Conservation (phyloP, 2,797 vertebrate genomes). For the Schizopygopsis malacanthus region DNA sequence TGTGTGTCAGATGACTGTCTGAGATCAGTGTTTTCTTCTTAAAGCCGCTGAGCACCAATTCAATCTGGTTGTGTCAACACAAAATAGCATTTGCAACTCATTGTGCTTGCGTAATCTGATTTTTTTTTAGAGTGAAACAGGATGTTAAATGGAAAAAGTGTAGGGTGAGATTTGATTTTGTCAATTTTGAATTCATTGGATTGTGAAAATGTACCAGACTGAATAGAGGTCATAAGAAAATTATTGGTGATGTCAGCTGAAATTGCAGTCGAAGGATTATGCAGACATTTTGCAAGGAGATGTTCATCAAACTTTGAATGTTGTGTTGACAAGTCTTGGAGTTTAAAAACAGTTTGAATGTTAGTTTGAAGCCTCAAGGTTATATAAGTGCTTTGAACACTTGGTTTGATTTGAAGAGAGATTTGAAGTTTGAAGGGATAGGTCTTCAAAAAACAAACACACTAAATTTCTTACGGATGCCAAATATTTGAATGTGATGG, state of each 20-base stretch:
- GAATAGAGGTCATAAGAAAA: background rate
- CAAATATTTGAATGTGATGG: background rate
- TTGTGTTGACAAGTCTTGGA: constrained; percentile 3
- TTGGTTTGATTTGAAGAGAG: background rate
- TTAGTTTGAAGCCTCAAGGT: constrained; percentile 16
- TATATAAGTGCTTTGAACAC: background rate
- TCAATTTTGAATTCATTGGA: background rate
- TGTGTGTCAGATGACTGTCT: constrained; percentile 46
- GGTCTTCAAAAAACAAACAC: background rate
- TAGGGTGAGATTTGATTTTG: background rate
- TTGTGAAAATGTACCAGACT: background rate
- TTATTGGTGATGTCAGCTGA: background rate
- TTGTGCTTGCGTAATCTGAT: constrained; percentile 2
- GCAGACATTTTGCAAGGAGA: constrained; percentile 1
- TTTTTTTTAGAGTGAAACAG: background rate
- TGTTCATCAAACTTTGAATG: background rate
- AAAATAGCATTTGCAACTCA: constrained; percentile 19
- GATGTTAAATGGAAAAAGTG: constrained; percentile 1
- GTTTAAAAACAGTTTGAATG: background rate
- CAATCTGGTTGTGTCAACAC: constrained; percentile 8
- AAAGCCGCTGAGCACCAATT: constrained; percentile 3
- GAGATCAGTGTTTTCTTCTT: constrained; percentile 32
- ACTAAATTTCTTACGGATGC: background rate
- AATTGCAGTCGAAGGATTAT: background rate
- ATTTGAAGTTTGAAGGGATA: background rate